Evolutionary conservation across 2,113 vertebrate species (phyloP).

Genomic region (Theristicus caerulescens): DNA sequence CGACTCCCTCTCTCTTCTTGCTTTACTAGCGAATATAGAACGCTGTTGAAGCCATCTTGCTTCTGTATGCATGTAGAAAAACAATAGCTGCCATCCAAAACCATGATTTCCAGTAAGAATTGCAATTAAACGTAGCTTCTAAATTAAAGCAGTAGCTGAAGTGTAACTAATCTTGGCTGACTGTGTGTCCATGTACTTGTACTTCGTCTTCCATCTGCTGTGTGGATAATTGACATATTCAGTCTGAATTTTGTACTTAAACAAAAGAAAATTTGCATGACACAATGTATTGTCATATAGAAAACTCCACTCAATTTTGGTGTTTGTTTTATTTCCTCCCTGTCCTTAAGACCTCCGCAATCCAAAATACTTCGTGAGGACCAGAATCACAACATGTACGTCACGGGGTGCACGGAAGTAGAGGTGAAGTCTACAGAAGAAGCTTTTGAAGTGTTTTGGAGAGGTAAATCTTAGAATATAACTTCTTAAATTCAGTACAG

Average conservation of each 20-base stretch:
- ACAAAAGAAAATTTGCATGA: not conserved
- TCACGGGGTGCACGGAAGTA: conserved; percentile 91
- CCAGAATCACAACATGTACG: conserved; percentile 97
- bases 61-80: conserved; percentile 30
- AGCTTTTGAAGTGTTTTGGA: conserved; percentile 95
- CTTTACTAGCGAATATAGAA: conserved; percentile 9
- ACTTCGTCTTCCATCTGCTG: not conserved
- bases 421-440: conserved; percentile 96
- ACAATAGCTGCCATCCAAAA: not conserved
- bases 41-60: not conserved
- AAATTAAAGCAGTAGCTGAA: conserved; percentile 38
- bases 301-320: not conserved
- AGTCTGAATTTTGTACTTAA: not conserved
- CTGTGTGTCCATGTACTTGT: not conserved
- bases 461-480: conserved; percentile 72
- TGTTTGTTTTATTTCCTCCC: not conserved
- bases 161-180: conserved; percentile 50
- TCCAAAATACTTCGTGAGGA: conserved; percentile 94
- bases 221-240: not conserved
- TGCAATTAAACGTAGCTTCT: conserved; percentile 37
- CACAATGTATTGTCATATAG: accelerated
- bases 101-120: not conserved
- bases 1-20: not conserved
- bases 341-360: conserved; percentile 83
- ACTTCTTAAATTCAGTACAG: not conserved